These are phyloP conservation scores for Cheilosia variabilis DNA, from an alignment of 2,888 invertebrate genomes.

Conservation along the genomic window DNA sequence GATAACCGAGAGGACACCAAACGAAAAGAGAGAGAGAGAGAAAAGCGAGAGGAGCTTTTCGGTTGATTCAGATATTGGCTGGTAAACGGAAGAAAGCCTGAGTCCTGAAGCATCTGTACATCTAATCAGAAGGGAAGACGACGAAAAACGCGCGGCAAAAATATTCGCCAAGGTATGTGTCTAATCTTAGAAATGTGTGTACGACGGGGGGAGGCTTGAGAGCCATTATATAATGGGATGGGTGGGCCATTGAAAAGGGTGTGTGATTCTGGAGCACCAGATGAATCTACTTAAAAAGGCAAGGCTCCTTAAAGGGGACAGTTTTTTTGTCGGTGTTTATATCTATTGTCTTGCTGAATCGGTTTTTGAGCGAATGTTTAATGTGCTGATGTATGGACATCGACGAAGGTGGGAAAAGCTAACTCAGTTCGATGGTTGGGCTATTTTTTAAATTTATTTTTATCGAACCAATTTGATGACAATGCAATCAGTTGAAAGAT, in stretches of 20 bases:
- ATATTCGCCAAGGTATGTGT: constrained; percentile 71
- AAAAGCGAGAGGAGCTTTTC: constrained; percentile 55
- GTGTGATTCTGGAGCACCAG: constrained; percentile 38
- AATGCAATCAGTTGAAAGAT: too few species aligned
- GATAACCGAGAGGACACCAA: constrained; percentile 48
- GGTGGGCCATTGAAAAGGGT: constrained; percentile 46
- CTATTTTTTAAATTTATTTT: too few species aligned
- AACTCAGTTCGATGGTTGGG: too few species aligned
- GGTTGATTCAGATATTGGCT: constrained; percentile 59
- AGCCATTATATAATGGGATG: constrained; percentile 55
- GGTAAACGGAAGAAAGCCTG: constrained; percentile 24
- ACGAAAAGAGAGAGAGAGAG: constrained; percentile 7
- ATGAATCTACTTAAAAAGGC: too few species aligned
- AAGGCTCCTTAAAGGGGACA: background rate
- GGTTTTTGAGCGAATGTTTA: too few species aligned
- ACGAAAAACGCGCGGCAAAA: constrained; percentile 71
- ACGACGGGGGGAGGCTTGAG: constrained; percentile 32
- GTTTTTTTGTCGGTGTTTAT: too few species aligned
- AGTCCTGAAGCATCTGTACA: constrained; percentile 56
- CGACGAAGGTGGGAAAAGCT: too few species aligned
- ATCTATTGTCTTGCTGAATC: too few species aligned
- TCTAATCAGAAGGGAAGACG: constrained; percentile 30
- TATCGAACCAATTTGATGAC: too few species aligned
- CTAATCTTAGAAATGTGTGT: constrained; percentile 44
- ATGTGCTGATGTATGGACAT: too few species aligned